A percentile compares a stretch with the other conserved stretches of the same genome.
Evolutionary conservation across 2,113 vertebrate genomes (phyloP).

Genomic region (Actinemys pallida): DNA sequence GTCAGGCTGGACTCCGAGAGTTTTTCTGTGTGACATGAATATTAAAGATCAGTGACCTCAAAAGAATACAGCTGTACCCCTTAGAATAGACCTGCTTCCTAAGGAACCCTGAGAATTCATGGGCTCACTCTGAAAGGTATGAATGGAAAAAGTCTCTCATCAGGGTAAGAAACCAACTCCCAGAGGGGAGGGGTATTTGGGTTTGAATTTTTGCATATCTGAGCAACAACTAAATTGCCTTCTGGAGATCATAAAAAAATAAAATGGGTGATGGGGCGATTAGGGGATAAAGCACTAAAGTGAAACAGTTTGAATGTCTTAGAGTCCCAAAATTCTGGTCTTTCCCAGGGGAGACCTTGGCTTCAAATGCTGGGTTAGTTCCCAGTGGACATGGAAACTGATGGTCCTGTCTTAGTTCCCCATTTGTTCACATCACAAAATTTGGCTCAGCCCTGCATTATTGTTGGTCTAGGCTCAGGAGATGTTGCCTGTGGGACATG

Average conservation of each 20-base stretch:
- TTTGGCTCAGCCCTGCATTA: background rate
- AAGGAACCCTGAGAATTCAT: slow-evolving; percentile 41
- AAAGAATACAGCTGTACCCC: slow-evolving; percentile 38
- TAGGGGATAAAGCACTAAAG: background rate
- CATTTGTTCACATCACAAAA: background rate
- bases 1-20: background rate
- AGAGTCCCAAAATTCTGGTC: background rate
- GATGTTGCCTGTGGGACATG: background rate
- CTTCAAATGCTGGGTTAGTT: background rate
- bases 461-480: slow-evolving; percentile 19
- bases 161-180: background rate
- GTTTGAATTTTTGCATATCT: background rate
- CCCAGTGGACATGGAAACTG: background rate
- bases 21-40: slow-evolving; percentile 54
- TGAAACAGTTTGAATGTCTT: slow-evolving; percentile 44
- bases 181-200: background rate
- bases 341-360: background rate
- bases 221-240: background rate
- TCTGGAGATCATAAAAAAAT: background rate
- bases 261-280: background rate
- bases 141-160: slow-evolving; percentile 10
- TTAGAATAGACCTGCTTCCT: slow-evolving; percentile 38
- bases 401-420: background rate
- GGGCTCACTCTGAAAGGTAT: slow-evolving; percentile 45
- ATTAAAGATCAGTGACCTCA: slow-evolving; percentile 43